A percentile compares a stretch with the other conserved stretches of the same genome.
Conservation (phyloP, 2,888 invertebrate genomes). For the Calliphora vomitoria region DNA sequence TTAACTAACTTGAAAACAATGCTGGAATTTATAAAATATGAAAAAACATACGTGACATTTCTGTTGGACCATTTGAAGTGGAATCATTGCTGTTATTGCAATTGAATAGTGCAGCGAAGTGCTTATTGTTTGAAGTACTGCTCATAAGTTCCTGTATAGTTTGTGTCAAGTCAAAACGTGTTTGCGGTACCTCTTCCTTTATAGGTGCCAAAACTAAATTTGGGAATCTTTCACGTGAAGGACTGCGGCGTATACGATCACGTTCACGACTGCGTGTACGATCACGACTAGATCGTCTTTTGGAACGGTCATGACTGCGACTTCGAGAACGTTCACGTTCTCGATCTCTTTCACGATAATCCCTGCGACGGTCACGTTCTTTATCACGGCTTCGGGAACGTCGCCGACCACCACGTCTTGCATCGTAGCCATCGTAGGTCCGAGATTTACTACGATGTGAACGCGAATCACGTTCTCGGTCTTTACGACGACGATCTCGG, state of each 20-base stretch:
- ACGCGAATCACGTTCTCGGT: constrained; percentile 82
- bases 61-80: constrained; percentile 82
- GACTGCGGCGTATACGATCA: constrained; percentile 83
- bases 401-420: constrained; percentile 79
- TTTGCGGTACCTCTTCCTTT: constrained; percentile 79
- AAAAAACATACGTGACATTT: constrained; percentile 79
- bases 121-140: constrained; percentile 81
- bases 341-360: constrained; percentile 84
- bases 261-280: constrained; percentile 85
- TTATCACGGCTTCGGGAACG: constrained; percentile 84
- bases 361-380: constrained; percentile 82
- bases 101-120: constrained; percentile 82
- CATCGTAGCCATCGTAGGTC: constrained; percentile 82
- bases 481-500: constrained; percentile 84
- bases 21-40: background rate
- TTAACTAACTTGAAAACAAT: background rate
- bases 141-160: constrained; percentile 84
- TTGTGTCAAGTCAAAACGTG: constrained; percentile 82
- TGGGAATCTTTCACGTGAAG: constrained; percentile 82
- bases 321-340: constrained; percentile 83
- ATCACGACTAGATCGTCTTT: constrained; percentile 83
- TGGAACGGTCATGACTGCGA: constrained; percentile 76
- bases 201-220: constrained; percentile 78
- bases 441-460: constrained; percentile 85
- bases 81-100: constrained; percentile 83